These are phyloP conservation scores for Rhagonycha lutea DNA, from an alignment of 2,888 invertebrate genomes.

Conservation along the genomic window DNA sequence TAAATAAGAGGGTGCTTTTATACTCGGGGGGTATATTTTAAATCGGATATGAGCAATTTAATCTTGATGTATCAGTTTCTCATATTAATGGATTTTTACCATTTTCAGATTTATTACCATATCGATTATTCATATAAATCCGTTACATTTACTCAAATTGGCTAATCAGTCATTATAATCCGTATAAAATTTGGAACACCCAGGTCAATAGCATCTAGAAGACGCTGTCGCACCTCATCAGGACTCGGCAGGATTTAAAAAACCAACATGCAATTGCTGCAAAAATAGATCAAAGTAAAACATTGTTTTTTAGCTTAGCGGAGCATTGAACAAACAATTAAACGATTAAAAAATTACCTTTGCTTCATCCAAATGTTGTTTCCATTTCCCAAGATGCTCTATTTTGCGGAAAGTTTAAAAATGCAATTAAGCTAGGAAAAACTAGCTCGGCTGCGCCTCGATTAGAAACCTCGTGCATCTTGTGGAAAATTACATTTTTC, in stretches of 20 bases:
- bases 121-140: not conserved
- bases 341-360: too few species aligned
- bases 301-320: too few species aligned
- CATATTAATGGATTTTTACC: not conserved
- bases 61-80: not conserved
- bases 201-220: not conserved
- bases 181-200: not conserved
- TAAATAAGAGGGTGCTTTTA: constrained; percentile 3
- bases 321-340: too few species aligned
- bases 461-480: too few species aligned
- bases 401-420: too few species aligned
- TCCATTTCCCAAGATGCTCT: too few species aligned
- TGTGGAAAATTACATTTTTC: too few species aligned
- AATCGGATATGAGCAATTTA: constrained; percentile 22
- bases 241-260: not conserved
- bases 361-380: too few species aligned
- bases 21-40: constrained; percentile 21
- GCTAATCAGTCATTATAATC: not conserved
- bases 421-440: too few species aligned
- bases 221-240: not conserved
- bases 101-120: not conserved
- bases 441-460: too few species aligned
- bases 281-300: too few species aligned
- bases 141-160: not conserved
- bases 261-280: too few species aligned